A percentile compares a stretch with the other conserved stretches of the same genome.
Evolutionary conservation across 2,113 vertebrate genomes (phyloP).

Genomic region (Talpa occidentalis): DNA sequence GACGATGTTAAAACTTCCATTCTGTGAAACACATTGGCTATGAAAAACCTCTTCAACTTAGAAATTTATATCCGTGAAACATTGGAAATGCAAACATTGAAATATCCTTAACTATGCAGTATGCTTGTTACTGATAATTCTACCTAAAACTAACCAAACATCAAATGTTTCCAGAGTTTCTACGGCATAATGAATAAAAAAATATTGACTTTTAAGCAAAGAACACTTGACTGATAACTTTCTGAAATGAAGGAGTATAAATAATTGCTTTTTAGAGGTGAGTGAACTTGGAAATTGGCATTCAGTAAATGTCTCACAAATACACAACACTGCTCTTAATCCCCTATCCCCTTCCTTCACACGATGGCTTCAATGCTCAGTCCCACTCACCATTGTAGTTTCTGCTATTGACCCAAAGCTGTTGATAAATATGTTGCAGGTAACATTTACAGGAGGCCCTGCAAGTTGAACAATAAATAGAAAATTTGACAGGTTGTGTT

Average conservation of each 20-base stretch:
- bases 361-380: constrained; percentile 90
- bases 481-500: constrained; percentile 93
- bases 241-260: constrained; percentile 5
- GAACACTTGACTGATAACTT: constrained; percentile 1
- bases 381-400: constrained; percentile 99
- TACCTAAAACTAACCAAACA: background rate
- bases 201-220: constrained; percentile 24
- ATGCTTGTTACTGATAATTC: constrained; percentile 43
- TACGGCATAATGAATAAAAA: background rate
- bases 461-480: constrained; percentile 96
- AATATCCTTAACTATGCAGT: background rate
- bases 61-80: constrained; percentile 28
- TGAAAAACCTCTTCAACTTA: background rate
- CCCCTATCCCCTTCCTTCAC: constrained; percentile 85
- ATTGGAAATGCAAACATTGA: constrained; percentile 22
- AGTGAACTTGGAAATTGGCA: constrained; percentile 53
- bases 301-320: background rate
- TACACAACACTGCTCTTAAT: constrained; percentile 54
- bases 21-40: constrained; percentile 14
- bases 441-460: constrained; percentile 99
- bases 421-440: constrained; percentile 99
- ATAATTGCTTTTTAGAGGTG: background rate
- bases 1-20: background rate
- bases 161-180: constrained; percentile 37
- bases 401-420: constrained; percentile 99